Evolutionary conservation across 2,797 vertebrate species (phyloP).

Genomic region (Babyrousa celebensis): DNA sequence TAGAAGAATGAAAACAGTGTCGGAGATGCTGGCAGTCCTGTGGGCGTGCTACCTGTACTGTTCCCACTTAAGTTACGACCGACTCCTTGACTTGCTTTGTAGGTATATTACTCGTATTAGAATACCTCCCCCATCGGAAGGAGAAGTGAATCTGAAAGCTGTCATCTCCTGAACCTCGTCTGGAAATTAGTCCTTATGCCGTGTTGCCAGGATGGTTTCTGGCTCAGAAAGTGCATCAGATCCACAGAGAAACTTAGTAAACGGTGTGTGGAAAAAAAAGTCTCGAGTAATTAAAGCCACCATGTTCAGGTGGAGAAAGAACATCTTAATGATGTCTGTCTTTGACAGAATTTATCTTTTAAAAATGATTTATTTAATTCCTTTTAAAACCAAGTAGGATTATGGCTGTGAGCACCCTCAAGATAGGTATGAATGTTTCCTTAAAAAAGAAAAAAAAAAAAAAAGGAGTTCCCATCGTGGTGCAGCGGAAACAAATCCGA

Average conservation of each 20-base stretch:
- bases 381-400: background rate
- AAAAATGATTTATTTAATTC: background rate
- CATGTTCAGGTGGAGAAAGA: background rate
- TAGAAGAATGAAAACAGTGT: too few species aligned
- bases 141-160: background rate
- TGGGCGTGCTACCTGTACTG: rapidly evolving
- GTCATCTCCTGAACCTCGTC: background rate
- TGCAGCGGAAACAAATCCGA: too few species aligned
- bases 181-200: background rate
- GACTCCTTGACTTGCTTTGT: background rate
- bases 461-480: too few species aligned
- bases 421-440: background rate
- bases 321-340: background rate
- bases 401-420: too few species aligned
- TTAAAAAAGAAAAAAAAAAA: background rate
- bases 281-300: background rate
- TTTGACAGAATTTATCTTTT: background rate
- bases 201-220: background rate
- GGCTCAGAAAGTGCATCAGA: background rate
- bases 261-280: background rate
- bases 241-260: background rate
- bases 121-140: too few species aligned
- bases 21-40: too few species aligned
- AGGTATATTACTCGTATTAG: background rate
- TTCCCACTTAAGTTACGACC: background rate